Conservation (phyloP, 2,113 vertebrate species). For the Phaetusa simplex region DNA sequence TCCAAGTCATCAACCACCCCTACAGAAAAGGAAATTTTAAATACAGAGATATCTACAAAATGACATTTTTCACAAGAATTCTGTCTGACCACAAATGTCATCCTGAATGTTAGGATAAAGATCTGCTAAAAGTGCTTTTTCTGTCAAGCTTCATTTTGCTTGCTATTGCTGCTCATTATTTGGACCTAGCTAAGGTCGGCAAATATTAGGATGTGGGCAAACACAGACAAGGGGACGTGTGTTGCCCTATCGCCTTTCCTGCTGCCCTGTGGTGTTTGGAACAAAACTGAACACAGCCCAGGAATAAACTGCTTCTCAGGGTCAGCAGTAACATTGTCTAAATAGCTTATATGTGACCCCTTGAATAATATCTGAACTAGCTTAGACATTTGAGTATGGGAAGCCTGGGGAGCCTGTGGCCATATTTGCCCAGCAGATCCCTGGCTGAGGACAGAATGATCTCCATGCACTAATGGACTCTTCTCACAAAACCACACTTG, state of each 20-base stretch:
- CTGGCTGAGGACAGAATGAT: not conserved
- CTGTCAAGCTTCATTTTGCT: not conserved
- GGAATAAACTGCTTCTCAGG: not conserved
- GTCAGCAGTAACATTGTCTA: not conserved
- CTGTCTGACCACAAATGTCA: not conserved
- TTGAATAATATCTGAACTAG: not conserved
- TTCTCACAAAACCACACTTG: not conserved
- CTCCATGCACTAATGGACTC: not conserved
- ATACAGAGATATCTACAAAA: accelerated
- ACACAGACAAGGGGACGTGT: accelerated
- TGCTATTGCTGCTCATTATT: not conserved
- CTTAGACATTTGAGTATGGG: not conserved
- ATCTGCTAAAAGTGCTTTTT: not conserved
- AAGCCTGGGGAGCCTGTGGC: not conserved
- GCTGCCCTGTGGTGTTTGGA: not conserved
- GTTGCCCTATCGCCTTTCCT: not conserved
- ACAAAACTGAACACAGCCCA: not conserved
- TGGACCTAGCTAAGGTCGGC: not conserved
- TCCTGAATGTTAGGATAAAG: not conserved
- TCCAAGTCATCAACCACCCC: not conserved
- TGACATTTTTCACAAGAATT: not conserved
- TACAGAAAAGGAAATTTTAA: not conserved
- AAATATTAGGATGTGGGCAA: not conserved
- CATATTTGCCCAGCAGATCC: not conserved
- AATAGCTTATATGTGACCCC: not conserved